Evolutionary conservation across 2,888 invertebrate species (phyloP).

Genomic region (Matsumyia berberina): DNA sequence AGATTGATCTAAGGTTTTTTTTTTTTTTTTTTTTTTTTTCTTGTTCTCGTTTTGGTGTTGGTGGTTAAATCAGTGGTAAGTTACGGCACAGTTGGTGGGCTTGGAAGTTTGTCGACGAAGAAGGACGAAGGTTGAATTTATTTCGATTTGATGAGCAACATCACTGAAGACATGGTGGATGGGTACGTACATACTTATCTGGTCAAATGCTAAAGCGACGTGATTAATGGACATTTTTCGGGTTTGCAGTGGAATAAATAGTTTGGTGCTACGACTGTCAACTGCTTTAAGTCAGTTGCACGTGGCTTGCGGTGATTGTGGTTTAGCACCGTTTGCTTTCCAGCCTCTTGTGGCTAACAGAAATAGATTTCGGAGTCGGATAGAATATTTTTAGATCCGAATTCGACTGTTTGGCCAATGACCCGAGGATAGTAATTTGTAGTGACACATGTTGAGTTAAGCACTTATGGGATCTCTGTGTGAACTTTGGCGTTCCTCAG

Average conservation of each 20-base stretch:
- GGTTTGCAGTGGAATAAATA: not conserved
- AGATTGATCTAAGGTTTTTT: constrained; percentile 59
- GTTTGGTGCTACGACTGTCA: not conserved
- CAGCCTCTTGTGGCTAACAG: too few relatives aligned
- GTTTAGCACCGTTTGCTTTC: too few relatives aligned
- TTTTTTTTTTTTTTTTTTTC: constrained; percentile 4
- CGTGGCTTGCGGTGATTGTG: not conserved
- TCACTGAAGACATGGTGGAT: constrained; percentile 23
- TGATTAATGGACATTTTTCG: constrained; percentile 56
- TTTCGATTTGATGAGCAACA: constrained; percentile 51
- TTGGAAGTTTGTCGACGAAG: constrained; percentile 20
- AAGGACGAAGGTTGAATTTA: constrained; percentile 36
- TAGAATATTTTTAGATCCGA: too few relatives aligned
- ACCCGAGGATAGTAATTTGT: too few relatives aligned
- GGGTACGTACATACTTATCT: constrained; percentile 4
- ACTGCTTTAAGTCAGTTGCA: constrained; percentile 17
- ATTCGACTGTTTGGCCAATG: too few relatives aligned
- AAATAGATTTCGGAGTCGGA: too few relatives aligned
- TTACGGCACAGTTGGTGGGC: constrained; percentile 6
- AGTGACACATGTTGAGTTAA: too few relatives aligned
- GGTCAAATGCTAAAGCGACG: constrained; percentile 30
- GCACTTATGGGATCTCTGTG: too few relatives aligned
- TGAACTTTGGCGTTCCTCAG: too few relatives aligned
- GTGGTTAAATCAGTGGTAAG: constrained; percentile 26
- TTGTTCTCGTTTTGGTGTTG: not conserved